Percentiles rank a stretch among this genome's conserved stretches.
Evolutionary conservation across 2,888 invertebrate species (phyloP).

Genomic region (Podotricha telesiphe): DNA sequence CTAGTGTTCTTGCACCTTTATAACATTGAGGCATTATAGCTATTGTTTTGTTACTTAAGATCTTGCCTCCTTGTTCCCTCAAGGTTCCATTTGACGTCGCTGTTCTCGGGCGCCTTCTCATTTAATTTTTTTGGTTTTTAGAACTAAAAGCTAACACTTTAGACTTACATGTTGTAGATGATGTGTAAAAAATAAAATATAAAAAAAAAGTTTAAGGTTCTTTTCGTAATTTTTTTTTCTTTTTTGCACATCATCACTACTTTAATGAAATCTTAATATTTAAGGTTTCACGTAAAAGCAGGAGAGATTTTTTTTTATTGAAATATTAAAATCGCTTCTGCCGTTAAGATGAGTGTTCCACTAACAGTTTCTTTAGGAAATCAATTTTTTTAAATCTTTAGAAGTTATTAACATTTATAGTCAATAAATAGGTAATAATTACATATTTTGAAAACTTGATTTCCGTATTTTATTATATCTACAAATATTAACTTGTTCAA

Average conservation of each 20-base stretch:
- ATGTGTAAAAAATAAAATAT: slow-evolving; percentile 26
- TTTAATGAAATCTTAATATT: slow-evolving; percentile 48
- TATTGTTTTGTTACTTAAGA: slow-evolving; percentile 20
- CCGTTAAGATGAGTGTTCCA: slow-evolving; percentile 68
- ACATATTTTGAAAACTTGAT: slow-evolving; percentile 41
- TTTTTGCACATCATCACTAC: slow-evolving; percentile 41
- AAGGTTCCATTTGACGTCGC: slow-evolving; percentile 55
- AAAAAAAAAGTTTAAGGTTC: slow-evolving; percentile 19
- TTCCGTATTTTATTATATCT: slow-evolving; percentile 24
- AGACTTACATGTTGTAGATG: slow-evolving; percentile 44
- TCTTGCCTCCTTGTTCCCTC: slow-evolving; percentile 53
- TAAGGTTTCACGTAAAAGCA: slow-evolving; percentile 45
- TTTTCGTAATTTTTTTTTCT: not conserved
- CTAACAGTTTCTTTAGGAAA: slow-evolving; percentile 60
- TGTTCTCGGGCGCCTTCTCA: slow-evolving; percentile 60
- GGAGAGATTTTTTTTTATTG: slow-evolving; percentile 44
- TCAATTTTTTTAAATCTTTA: slow-evolving; percentile 38
- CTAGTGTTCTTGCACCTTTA: slow-evolving; percentile 51
- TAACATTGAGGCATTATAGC: slow-evolving; percentile 44
- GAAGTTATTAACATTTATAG: not conserved
- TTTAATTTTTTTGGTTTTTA: slow-evolving; percentile 44
- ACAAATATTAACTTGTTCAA: slow-evolving; percentile 21
- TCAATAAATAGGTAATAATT: slow-evolving; percentile 29
- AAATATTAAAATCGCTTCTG: slow-evolving; percentile 51
- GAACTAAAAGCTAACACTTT: slow-evolving; percentile 58